A percentile compares a stretch with the other conserved stretches of the same genome.
Conservation (phyloP, 2,888 invertebrate genomes). For the Ectemnius continuus region DNA sequence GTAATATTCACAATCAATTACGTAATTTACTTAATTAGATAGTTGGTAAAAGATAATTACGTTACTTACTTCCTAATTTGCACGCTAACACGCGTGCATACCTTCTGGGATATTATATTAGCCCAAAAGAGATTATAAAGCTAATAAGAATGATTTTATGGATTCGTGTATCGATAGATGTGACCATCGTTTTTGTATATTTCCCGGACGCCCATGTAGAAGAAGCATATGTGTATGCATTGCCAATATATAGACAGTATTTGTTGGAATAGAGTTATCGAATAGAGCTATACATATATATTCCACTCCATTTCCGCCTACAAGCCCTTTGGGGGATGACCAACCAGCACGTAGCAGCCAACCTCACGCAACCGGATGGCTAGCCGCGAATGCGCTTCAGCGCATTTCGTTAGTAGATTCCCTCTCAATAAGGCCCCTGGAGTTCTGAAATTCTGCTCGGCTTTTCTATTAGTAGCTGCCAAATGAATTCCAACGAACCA, state of each 20-base stretch:
- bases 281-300: conserved; percentile 40
- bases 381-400: conserved; percentile 46
- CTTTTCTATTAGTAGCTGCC: conserved; percentile 56
- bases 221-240: conserved; percentile 37
- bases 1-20: too few relatives aligned
- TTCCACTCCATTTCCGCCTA: conserved; percentile 60
- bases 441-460: conserved; percentile 46
- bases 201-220: conserved; percentile 40
- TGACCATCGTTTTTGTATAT: too few relatives aligned
- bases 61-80: too few relatives aligned
- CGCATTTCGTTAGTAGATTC: conserved; percentile 52
- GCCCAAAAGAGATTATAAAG: too few relatives aligned
- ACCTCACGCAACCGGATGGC: conserved; percentile 54
- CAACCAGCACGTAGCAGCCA: conserved; percentile 60
- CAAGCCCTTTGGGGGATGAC: conserved; percentile 66
- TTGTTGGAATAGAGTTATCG: conserved; percentile 48
- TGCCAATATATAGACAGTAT: conserved; percentile 60
- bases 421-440: conserved; percentile 52
- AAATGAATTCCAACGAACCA: conserved; percentile 56
- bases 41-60: too few relatives aligned
- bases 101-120: too few relatives aligned
- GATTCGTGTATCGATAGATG: too few relatives aligned
- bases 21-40: too few relatives aligned
- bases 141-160: too few relatives aligned
- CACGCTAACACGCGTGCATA: too few relatives aligned